Base-by-base conservation (phyloP, 2,113 vertebrate genomes). In the Onychorhynchus coronatus region DNA sequence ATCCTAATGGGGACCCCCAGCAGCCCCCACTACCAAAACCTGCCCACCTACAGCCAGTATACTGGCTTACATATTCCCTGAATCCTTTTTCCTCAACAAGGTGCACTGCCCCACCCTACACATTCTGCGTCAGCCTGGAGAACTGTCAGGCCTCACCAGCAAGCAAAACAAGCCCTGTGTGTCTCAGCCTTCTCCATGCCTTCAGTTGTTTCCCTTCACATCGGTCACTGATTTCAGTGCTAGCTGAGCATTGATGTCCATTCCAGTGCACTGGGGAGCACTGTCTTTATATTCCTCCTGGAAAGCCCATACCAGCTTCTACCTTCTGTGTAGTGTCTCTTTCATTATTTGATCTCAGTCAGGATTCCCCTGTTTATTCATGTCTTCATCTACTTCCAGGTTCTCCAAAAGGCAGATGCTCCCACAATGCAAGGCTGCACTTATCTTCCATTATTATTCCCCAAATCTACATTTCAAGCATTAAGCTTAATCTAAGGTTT, bases 141-240 rank as follows among this genome's bases (percentile, higher is more conserved):
- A 56, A n/a, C 14, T 33, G 19, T 12, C n/a, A 82, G 49, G 31
- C 16, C 16, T 59, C 52, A 49, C 12, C 35, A 70, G 25, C 0
- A 0, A 62, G 25, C 5, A 59, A 47, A 71, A 58, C 42, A 65
- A 79, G 4, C 22, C 53, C 12, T 14, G 10, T 2, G 33, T 71
- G 23, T 5, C 63, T 85, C 74, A 52, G 30, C 16, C 27, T 85
- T 73, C 67, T 66, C 25, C 17, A 31, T 2, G 2, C 6, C 16
- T 9, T 75, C 47, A 56, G 12, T 75, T 86, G 55, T 14, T 53
- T 35, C 7, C 33, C 3, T 47, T 71, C 20, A 30, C 5, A n/a
- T 12, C 6, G 1, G 5, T 33, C 76, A 37, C 14, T 21, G 10
- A 33, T 37, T 78, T 71, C 41, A 67, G 11, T 0, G 0, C 8